Percentiles rank a stretch among this genome's conserved stretches.
phyloP scores from a whole-genome alignment of 2,113 vertebrate species.

The Hirundichthys speculiger region DNA sequence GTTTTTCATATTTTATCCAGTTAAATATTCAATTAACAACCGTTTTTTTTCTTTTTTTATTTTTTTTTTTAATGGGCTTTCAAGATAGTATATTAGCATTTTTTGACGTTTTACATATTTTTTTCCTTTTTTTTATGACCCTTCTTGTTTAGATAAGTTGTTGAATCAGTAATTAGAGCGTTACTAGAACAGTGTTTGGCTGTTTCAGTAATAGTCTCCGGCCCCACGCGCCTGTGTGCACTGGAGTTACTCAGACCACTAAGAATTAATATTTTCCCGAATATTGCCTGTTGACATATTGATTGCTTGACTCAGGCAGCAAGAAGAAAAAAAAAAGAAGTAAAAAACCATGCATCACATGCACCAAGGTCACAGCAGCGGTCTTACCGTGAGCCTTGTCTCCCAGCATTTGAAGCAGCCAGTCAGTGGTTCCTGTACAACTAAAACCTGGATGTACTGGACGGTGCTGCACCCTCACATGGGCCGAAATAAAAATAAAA shows the following conservation, averaged over 20 bases:
- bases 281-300: too few relatives aligned
- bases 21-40: background rate
- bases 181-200: too few relatives aligned
- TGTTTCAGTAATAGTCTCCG: too few relatives aligned
- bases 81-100: background rate
- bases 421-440: slow-evolving; percentile 33
- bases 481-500: slow-evolving; percentile 14
- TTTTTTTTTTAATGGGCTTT: background rate
- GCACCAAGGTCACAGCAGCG: background rate
- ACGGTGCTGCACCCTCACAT: slow-evolving; percentile 49
- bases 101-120: background rate
- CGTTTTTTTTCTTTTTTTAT: background rate
- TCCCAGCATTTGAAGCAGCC: slow-evolving; percentile 72
- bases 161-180: too few relatives aligned
- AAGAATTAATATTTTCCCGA: too few relatives aligned
- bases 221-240: too few relatives aligned
- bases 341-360: too few relatives aligned
- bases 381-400: slow-evolving; percentile 77
- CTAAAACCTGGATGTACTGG: slow-evolving; percentile 17
- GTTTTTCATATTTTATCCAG: too few relatives aligned
- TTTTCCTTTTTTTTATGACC: background rate
- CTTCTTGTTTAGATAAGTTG: too few relatives aligned
- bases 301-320: too few relatives aligned
- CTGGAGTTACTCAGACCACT: too few relatives aligned
- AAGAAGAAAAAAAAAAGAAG: too few relatives aligned